Conservation (phyloP, 23 tunicate species). For the Corella eumyota region DNA sequence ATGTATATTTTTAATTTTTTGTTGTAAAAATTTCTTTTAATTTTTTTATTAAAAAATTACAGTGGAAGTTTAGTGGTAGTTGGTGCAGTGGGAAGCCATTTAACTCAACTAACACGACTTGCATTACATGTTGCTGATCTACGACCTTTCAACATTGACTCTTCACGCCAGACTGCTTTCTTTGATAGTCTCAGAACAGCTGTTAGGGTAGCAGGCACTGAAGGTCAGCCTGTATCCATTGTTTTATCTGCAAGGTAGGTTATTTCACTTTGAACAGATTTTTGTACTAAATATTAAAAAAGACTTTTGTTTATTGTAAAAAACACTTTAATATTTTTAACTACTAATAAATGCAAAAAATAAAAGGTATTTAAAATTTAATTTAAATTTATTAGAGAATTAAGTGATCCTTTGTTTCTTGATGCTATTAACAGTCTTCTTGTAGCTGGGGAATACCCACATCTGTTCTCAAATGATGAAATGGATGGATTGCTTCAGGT, state of each 20-base stretch:
- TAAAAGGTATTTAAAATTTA: too few species aligned
- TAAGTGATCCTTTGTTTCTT: slow-evolving; percentile 41
- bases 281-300: neutral
- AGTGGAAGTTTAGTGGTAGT: slow-evolving; percentile 75
- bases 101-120: slow-evolving; percentile 60
- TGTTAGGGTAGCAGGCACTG: slow-evolving; percentile 79
- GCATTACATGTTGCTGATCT: slow-evolving; percentile 76
- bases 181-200: slow-evolving; percentile 85
- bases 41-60: neutral
- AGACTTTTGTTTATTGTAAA: too few species aligned
- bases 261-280: too few species aligned
- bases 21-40: too few species aligned
- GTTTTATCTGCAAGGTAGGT: slow-evolving; percentile 72
- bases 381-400: slow-evolving; percentile 27
- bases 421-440: slow-evolving; percentile 94
- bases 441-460: slow-evolving; percentile 87
- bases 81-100: slow-evolving; percentile 83
- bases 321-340: too few species aligned
- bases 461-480: slow-evolving; percentile 88
- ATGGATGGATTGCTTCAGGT: slow-evolving; percentile 87
- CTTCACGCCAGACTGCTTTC: slow-evolving; percentile 77
- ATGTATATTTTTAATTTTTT: too few species aligned
- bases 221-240: slow-evolving; percentile 73
- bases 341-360: too few species aligned
- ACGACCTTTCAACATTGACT: slow-evolving; percentile 56